Conservation (phyloP, 35 echinoderm and acorn worm species). For the Chiridota heheva region DNA sequence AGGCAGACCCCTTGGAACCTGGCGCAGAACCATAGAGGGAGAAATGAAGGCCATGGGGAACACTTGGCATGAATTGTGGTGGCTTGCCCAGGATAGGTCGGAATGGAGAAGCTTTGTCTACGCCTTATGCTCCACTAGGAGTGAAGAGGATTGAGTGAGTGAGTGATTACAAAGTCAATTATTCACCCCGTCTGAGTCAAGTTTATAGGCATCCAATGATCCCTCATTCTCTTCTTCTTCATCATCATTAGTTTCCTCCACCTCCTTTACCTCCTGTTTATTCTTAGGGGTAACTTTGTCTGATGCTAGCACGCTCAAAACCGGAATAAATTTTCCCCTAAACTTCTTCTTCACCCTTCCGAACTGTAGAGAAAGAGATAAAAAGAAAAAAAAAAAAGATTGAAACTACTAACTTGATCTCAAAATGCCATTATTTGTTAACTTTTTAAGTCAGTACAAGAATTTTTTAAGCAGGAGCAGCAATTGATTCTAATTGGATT, state of each 20-base stretch:
- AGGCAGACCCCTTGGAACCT: too few relatives aligned
- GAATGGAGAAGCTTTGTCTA: too few relatives aligned
- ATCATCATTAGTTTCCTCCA: constrained; percentile 51
- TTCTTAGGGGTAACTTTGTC: neutral
- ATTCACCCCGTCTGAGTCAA: constrained; percentile 76
- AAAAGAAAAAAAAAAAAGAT: neutral
- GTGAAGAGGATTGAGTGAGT: too few relatives aligned
- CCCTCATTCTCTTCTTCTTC: constrained; percentile 58
- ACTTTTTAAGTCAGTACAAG: neutral
- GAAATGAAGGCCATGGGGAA: too few relatives aligned
- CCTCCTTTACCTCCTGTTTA: neutral
- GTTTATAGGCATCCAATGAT: constrained; percentile 68
- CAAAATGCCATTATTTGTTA: neutral
- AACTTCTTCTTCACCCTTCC: constrained; percentile 77
- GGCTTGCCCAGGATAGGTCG: too few relatives aligned
- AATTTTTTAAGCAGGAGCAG: neutral
- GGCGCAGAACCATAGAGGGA: too few relatives aligned
- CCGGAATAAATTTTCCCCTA: constrained; percentile 25
- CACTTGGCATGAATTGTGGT: too few relatives aligned
- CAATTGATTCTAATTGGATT: neutral
- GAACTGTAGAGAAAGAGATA: constrained; percentile 33
- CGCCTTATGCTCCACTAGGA: too few relatives aligned
- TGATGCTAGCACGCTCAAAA: neutral
- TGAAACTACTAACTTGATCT: neutral
- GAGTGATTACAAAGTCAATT: too few relatives aligned